Evolutionary conservation across 2,797 vertebrate genomes (phyloP).

Genomic region (Enoplosus armatus): DNA sequence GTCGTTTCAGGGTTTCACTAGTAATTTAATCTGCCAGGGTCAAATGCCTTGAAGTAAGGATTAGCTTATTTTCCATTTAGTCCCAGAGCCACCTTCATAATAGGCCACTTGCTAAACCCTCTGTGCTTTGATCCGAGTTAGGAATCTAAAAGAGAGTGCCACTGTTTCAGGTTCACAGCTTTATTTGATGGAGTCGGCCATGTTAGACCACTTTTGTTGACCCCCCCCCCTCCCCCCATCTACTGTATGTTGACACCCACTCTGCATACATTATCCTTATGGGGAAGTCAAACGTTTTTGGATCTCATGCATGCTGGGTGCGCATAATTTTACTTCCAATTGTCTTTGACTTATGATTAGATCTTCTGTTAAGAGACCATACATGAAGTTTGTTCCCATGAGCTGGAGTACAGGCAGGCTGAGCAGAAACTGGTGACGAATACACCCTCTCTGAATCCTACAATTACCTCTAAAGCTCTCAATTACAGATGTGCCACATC

Average conservation of each 20-base stretch:
- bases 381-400: constrained; percentile 13
- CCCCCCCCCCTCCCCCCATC: no score
- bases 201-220: neutral
- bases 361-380: neutral
- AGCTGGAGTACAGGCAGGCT: constrained; percentile 4
- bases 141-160: constrained; percentile 6
- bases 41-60: constrained; percentile 46
- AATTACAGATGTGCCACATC: constrained; percentile 51
- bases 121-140: constrained; percentile 37
- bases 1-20: constrained; percentile 13
- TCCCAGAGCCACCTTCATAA: constrained; percentile 35
- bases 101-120: constrained; percentile 36
- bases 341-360: neutral
- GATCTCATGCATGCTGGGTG: neutral
- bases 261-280: neutral
- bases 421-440: constrained; percentile 24
- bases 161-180: constrained; percentile 6
- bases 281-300: neutral
- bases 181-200: neutral
- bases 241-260: neutral
- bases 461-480: constrained; percentile 56
- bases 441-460: constrained; percentile 40
- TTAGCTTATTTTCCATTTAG: constrained; percentile 44
- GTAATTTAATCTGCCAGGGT: constrained; percentile 43
- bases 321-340: neutral